Conservation (phyloP, 2,888 invertebrate genomes). For the Stenchaetothrips biformis region DNA sequence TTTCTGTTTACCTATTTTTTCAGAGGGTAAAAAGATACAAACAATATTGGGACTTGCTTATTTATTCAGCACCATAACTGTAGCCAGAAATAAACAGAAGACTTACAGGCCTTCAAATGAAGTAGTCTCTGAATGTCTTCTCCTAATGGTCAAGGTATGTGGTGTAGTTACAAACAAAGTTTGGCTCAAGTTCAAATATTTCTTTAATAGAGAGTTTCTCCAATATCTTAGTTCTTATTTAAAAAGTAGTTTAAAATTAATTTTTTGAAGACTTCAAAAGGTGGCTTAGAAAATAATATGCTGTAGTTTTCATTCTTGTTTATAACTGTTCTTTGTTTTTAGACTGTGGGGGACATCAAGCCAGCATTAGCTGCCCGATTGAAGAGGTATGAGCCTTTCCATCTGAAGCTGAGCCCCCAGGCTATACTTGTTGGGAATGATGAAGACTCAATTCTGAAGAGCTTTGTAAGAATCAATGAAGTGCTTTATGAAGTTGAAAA, state of each 20-base stretch:
- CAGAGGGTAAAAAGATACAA: slow-evolving; percentile 4
- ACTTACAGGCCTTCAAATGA: slow-evolving; percentile 17
- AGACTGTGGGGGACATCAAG: slow-evolving; percentile 3
- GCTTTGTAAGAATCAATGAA: slow-evolving; percentile 6
- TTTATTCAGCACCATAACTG: neutral
- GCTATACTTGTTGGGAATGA: neutral
- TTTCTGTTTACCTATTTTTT: neutral
- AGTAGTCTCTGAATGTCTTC: neutral
- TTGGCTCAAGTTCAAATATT: neutral
- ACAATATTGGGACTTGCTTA: neutral
- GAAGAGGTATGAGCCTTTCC: slow-evolving; percentile 2
- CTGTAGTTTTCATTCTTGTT: neutral
- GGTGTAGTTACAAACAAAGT: neutral
- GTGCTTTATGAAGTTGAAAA: slow-evolving; percentile 3
- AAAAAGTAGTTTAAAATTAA: neutral
- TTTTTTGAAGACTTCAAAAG: neutral
- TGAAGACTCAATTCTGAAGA: slow-evolving; percentile 10
- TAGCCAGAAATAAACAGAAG: neutral
- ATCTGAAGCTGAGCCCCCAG: slow-evolving; percentile 1
- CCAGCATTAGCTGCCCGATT: slow-evolving; percentile 1
- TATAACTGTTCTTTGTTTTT: neutral
- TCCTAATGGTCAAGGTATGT: slow-evolving; percentile 10
- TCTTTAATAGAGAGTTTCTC: neutral
- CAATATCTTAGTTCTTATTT: neutral
- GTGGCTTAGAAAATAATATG: neutral